Conservation (phyloP, 2,888 invertebrate species). For the Leuctra nigra region DNA sequence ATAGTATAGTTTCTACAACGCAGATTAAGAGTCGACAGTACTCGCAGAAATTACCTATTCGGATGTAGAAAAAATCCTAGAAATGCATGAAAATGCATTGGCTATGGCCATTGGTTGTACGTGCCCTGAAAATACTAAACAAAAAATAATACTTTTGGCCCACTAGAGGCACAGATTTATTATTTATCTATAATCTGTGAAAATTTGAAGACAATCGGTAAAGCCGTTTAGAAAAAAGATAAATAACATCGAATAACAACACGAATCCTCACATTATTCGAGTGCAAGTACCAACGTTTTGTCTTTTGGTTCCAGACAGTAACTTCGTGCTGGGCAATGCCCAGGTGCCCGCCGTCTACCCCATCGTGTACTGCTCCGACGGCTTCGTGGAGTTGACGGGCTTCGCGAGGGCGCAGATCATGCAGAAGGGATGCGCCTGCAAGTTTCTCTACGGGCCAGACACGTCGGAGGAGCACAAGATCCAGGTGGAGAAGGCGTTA, state of each 20-base stretch:
- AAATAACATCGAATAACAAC: background rate
- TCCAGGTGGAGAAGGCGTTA: conserved; percentile 82
- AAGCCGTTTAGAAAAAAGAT: background rate
- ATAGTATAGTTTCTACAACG: too few species aligned
- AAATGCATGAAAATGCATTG: too few species aligned
- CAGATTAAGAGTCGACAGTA: too few species aligned
- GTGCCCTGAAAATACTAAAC: too few species aligned
- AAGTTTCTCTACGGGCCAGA: conserved; percentile 90
- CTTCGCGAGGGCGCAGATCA: conserved; percentile 88
- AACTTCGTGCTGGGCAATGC: conserved; percentile 95
- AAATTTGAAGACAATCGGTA: too few species aligned
- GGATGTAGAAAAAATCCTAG: too few species aligned
- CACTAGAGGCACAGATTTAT: too few species aligned
- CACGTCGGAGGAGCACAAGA: conserved; percentile 81
- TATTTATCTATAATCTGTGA: too few species aligned
- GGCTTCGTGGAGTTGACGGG: conserved; percentile 95
- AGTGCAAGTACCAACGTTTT: background rate
- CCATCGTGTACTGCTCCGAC: conserved; percentile 94
- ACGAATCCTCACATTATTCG: background rate
- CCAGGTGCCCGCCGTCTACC: conserved; percentile 79
- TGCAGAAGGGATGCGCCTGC: conserved; percentile 95
- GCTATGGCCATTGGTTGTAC: too few species aligned
- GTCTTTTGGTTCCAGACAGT: conserved; percentile 64
- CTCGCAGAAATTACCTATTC: too few species aligned
- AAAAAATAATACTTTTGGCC: too few species aligned